phyloP scores from a whole-genome alignment of 2,797 vertebrate species.

The Phrynocephalus guinanensis region DNA sequence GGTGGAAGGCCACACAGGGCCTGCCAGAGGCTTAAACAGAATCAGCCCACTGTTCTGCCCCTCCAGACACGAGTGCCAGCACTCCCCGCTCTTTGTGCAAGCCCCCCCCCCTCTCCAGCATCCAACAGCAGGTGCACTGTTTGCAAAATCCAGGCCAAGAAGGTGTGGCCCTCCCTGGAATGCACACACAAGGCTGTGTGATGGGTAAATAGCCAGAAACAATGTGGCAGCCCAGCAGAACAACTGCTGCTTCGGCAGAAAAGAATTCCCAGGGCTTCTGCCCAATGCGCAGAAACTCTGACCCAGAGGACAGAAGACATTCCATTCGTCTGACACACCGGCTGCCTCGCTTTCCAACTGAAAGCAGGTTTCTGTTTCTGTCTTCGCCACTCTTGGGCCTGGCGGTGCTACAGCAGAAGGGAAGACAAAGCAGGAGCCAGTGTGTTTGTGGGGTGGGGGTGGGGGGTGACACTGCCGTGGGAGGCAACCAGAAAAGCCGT shows the following conservation, averaged over 20 bases:
- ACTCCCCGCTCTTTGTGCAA: background rate
- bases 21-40: background rate
- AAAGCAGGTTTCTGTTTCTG: constrained; percentile 22
- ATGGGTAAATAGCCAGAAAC: background rate
- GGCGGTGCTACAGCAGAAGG: background rate
- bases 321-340: background rate
- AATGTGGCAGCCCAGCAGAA: background rate
- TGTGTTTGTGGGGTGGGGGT: background rate
- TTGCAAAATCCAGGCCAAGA: constrained; percentile 14
- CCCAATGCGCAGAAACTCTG: background rate
- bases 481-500: background rate
- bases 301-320: background rate
- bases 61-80: background rate
- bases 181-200: background rate
- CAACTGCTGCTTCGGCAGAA: background rate
- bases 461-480: background rate
- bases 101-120: background rate
- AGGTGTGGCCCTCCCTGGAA: constrained; percentile 25
- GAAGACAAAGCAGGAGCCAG: constrained; percentile 13
- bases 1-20: background rate
- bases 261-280: constrained; percentile 10
- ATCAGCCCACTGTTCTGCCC: background rate
- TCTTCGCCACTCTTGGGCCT: background rate
- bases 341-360: background rate
- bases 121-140: constrained; percentile 21